Evolutionary conservation across 2,797 vertebrate species (phyloP).

Genomic region (Brachyalestes nurse): DNA sequence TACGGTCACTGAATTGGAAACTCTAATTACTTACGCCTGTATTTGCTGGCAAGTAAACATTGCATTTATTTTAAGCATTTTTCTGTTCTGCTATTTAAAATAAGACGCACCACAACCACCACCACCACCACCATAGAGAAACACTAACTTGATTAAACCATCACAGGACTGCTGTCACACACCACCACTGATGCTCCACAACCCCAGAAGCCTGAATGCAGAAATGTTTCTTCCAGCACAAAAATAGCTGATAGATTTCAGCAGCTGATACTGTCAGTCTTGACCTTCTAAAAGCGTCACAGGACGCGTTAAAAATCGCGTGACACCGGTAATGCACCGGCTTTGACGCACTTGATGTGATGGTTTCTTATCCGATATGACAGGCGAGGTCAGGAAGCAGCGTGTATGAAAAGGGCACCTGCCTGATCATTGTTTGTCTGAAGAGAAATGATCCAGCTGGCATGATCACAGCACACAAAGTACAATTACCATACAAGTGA

Average conservation of each 20-base stretch:
- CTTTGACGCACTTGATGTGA: constrained; percentile 17
- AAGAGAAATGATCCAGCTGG: constrained; percentile 19
- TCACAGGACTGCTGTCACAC: constrained; percentile 4
- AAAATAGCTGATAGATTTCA: constrained; percentile 22
- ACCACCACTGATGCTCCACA: constrained; percentile 9
- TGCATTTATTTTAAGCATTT: neutral
- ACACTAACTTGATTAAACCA: neutral
- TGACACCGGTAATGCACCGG: neutral
- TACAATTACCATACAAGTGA: neutral
- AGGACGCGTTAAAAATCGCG: constrained; percentile 21
- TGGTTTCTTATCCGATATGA: constrained; percentile 2
- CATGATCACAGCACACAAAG: constrained; percentile 8
- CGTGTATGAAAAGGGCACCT: constrained; percentile 20
- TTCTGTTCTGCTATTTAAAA: neutral
- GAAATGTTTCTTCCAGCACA: constrained; percentile 20
- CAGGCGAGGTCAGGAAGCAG: constrained; percentile 8
- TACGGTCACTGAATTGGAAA: neutral
- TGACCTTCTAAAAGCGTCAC: constrained; percentile 29
- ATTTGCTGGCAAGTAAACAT: neutral
- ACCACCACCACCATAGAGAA: neutral
- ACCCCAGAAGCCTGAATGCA: neutral
- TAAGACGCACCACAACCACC: neutral
- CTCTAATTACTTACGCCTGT: neutral
- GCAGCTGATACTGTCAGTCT: constrained; percentile 30
- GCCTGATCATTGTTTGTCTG: constrained; percentile 3